Evolutionary conservation across 2,113 vertebrate species (phyloP).

Genomic region (Globicephala melas): DNA sequence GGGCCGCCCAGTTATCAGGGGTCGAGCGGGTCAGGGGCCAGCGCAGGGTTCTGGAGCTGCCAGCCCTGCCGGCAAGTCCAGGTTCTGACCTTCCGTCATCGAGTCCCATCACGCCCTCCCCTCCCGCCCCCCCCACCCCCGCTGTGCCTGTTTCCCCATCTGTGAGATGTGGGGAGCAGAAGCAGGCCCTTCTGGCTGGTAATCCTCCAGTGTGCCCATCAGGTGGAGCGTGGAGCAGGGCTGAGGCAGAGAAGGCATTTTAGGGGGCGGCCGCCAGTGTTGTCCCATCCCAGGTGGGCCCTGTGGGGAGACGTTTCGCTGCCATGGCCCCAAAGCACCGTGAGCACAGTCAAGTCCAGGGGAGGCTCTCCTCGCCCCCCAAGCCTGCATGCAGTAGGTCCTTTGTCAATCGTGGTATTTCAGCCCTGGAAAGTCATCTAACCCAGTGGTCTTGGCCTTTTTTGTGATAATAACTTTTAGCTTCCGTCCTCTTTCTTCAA

Average conservation of each 20-base stretch:
- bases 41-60: not conserved
- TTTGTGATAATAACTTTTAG: no score
- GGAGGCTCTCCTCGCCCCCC: no score
- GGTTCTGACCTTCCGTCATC: not conserved
- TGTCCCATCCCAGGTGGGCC: no score
- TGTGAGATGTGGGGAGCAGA: not conserved
- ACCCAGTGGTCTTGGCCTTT: not conserved
- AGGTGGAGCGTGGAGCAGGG: no score
- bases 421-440: not conserved
- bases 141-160: not conserved
- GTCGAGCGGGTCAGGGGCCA: fast-evolving
- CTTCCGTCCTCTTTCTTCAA: not conserved
- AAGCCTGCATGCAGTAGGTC: not conserved
- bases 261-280: not conserved
- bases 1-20: not conserved
- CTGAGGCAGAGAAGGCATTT: not conserved
- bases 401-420: not conserved
- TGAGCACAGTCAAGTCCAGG: no score
- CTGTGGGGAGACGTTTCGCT: no score
- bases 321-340: no score
- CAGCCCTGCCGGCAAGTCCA: not conserved
- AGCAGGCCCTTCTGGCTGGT: not conserved
- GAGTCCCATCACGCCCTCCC: no score
- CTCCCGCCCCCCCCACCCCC: no score
- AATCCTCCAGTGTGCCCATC: not conserved